Conservation (phyloP, 1,140 invertebrate species). For the Forficula auricularia region DNA sequence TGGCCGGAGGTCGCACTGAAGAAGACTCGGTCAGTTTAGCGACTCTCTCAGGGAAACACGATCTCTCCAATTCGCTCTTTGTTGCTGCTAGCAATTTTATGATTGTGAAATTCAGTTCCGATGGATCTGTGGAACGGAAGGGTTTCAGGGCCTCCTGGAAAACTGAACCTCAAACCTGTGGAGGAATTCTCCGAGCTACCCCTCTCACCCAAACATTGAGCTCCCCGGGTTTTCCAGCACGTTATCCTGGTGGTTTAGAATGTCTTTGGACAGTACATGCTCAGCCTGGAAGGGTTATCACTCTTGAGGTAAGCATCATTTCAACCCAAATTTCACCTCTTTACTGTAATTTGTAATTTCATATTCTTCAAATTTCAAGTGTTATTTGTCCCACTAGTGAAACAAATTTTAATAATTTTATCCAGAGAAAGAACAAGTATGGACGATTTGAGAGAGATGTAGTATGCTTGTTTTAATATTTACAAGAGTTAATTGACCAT, state of each 20-base stretch:
- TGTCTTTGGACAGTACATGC: slow-evolving; percentile 83
- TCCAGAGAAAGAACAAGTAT: no score
- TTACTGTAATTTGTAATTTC: no score
- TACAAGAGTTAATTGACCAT: no score
- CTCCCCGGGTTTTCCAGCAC: slow-evolving; percentile 78
- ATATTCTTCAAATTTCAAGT: no score
- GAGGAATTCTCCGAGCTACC: slow-evolving; percentile 62
- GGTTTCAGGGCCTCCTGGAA: slow-evolving; percentile 88
- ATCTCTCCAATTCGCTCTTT: slow-evolving; percentile 63
- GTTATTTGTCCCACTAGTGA: no score
- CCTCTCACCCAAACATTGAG: slow-evolving; percentile 65
- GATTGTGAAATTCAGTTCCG: slow-evolving; percentile 91
- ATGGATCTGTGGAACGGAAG: slow-evolving; percentile 81
- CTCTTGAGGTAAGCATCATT: slow-evolving; percentile 53
- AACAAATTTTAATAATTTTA: no score
- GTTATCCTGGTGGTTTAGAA: slow-evolving; percentile 84
- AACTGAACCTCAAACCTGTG: slow-evolving; percentile 77
- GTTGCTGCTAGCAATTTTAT: slow-evolving; percentile 94
- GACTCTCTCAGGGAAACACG: slow-evolving; percentile 76
- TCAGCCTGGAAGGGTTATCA: slow-evolving; percentile 70
- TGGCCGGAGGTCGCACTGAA: slow-evolving; percentile 86
- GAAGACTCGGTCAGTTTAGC: slow-evolving; percentile 80
- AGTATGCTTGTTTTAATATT: no score
- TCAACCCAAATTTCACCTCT: no score
- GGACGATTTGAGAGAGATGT: no score